Conservation (phyloP, 92 coral and sea anemone genomes). For the Actinernus sp. region DNA sequence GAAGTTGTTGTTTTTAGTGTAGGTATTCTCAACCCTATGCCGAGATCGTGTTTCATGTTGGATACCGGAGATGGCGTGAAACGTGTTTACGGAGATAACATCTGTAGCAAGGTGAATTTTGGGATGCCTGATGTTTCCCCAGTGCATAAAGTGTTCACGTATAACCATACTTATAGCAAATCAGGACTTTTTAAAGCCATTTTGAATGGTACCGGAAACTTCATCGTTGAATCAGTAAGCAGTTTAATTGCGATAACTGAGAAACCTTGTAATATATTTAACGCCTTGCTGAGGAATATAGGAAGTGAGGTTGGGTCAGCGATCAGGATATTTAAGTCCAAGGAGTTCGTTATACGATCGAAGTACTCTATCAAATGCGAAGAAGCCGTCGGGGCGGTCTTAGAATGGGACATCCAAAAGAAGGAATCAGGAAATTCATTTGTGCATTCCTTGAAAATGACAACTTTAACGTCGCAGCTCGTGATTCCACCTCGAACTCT, state of each 20-base stretch:
- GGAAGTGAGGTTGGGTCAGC: slow-evolving; percentile 21
- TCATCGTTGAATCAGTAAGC: slow-evolving; percentile 20
- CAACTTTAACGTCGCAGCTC: slow-evolving; percentile 42
- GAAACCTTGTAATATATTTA: slow-evolving; percentile 26
- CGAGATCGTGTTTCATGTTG: slow-evolving; percentile 54
- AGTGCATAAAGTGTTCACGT: slow-evolving; percentile 15
- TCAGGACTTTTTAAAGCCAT: slow-evolving; percentile 30
- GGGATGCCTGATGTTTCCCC: background rate
- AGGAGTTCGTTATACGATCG: slow-evolving; percentile 33
- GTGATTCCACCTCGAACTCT: slow-evolving; percentile 26
- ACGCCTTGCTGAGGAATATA: slow-evolving; percentile 27
- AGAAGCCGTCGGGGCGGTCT: slow-evolving; percentile 42
- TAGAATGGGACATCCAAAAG: slow-evolving; percentile 45
- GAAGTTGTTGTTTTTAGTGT: slow-evolving; percentile 20
- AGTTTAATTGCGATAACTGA: slow-evolving; percentile 31
- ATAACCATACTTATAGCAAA: slow-evolving; percentile 50
- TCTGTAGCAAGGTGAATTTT: slow-evolving; percentile 19
- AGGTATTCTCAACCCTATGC: slow-evolving; percentile 30
- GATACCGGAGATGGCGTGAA: slow-evolving; percentile 58
- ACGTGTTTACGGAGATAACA: slow-evolving; percentile 38
- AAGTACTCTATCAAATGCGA: slow-evolving; percentile 36
- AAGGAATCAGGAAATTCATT: background rate
- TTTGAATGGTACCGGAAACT: slow-evolving; percentile 47
- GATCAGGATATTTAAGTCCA: slow-evolving; percentile 37
- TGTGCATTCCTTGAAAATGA: slow-evolving; percentile 1